Base-by-base conservation (phyloP, 53 echinoderm and acorn worm genomes). In the Paelopatides confundens region DNA sequence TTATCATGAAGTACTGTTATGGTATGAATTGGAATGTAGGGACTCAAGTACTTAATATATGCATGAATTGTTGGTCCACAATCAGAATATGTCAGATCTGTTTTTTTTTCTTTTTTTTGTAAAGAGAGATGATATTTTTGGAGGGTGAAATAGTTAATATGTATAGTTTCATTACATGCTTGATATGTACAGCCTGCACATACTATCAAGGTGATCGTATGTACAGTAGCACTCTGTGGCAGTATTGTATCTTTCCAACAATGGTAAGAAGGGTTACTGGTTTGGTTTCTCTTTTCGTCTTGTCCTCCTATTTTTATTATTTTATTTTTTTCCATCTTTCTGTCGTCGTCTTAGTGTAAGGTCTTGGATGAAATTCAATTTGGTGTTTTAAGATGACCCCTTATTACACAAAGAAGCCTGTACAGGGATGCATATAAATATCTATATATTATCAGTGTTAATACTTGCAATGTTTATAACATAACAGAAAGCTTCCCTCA, bases 381-480 rank as follows among this genome's bases (percentile, higher is more conserved):
- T 39, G 65, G 65, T 85, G 65, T 65, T 85, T 65, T 63, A 34
- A 85, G 65, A 85, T 65, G 85, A 65, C 65, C 66, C 85, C 46
- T 74, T 43, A 74, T 40, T 63, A 27, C 47, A 35, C n/a, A 85
- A 29, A 18, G 24, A 66, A 29, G 85, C 69, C 38, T 86, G 70
- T 86, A 86, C 49, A 69, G 66, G 68, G 66, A 86, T 86, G 68
- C 63, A 86, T 86, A 86, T 69, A 86, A 47, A 67, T 86, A 86
- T 86, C 66, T 86, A 69, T 86, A 86, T 86, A 86, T 86, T 47
- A 74, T 74, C 74, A 74, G 74, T 74, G 74, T 74, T 86, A 69
- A 81, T 58, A 81, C 26, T 81, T 53, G 81, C 81, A 81, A 81
- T 81, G 81, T 81, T 81, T 81, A 81, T 81, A 81, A 50, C 81